phyloP scores from a whole-genome alignment of 2,888 invertebrate genomes.

The Brachypterus glaber region DNA sequence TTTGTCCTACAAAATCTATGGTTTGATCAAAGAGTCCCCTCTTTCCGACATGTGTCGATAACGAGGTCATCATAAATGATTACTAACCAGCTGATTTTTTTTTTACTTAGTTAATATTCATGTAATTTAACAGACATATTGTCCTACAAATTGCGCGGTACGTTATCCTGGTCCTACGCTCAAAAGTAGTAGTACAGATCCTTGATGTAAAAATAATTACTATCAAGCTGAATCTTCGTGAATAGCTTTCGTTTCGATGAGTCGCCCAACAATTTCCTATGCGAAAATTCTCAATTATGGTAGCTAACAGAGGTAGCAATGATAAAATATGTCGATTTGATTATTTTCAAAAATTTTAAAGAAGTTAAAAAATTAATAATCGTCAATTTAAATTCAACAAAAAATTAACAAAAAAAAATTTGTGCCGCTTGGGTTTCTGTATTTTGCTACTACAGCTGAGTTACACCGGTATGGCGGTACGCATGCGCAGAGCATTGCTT shows the following conservation, averaged over 20 bases:
- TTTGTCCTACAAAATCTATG: conserved; percentile 8
- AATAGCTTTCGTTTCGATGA: neutral
- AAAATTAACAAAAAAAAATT: neutral
- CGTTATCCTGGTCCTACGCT: conserved; percentile 12
- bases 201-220: neutral
- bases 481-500: too few relatives aligned
- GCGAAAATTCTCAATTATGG: neutral
- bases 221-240: conserved; percentile 1
- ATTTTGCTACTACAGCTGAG: too few relatives aligned
- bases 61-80: conserved; percentile 9
- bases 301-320: neutral
- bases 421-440: neutral
- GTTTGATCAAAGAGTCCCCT: conserved; percentile 8
- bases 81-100: conserved; percentile 10
- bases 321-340: conserved; percentile 1
- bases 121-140: conserved; percentile 10
- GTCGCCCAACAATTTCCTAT: neutral
- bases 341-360: neutral
- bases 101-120: conserved; percentile 9
- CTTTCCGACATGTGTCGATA: conserved; percentile 6
- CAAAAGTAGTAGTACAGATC: conserved; percentile 6
- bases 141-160: conserved; percentile 12
- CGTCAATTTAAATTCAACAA: conserved; percentile 1
- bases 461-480: too few relatives aligned
- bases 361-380: neutral